These are phyloP conservation scores for Bergia puertoricense DNA, from an alignment of 92 coral and sea anemone genomes.

Conservation along the genomic window DNA sequence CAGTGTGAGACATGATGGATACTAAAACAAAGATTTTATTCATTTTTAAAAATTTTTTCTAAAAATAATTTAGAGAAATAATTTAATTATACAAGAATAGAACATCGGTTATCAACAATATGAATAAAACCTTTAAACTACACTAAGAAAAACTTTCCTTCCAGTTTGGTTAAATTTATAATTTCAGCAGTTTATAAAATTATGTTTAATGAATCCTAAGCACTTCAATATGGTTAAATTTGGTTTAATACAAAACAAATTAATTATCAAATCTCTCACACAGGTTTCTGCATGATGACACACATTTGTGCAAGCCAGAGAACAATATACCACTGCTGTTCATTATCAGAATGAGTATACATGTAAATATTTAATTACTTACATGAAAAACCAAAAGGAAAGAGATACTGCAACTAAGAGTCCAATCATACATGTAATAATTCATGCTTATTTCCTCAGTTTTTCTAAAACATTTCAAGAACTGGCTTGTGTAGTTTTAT, in stretches of 20 bases:
- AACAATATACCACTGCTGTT: not conserved
- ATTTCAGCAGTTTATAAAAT: no score
- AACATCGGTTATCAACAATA: not conserved
- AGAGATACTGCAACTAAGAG: not conserved
- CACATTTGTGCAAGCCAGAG: not conserved
- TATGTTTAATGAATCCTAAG: no score
- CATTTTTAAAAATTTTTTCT: no score
- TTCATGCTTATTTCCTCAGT: not conserved
- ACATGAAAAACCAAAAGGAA: not conserved
- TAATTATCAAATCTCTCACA: not conserved
- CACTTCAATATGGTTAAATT: not conserved
- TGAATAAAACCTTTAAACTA: no score
- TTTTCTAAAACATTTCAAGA: not conserved
- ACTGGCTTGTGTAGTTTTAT: no score
- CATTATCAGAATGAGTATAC: not conserved
- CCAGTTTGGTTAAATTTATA: not conserved
- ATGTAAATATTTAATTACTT: no score
- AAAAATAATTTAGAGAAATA: no score
- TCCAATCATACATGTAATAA: no score
- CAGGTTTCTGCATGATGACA: not conserved
- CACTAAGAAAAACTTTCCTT: not conserved
- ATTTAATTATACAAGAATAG: not conserved
- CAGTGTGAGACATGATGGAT: not conserved
- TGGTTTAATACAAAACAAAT: no score
- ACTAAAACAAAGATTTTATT: not conserved